Evolutionary conservation across 2,888 invertebrate species (phyloP).

Genomic region (Phlogophora meticulosa): DNA sequence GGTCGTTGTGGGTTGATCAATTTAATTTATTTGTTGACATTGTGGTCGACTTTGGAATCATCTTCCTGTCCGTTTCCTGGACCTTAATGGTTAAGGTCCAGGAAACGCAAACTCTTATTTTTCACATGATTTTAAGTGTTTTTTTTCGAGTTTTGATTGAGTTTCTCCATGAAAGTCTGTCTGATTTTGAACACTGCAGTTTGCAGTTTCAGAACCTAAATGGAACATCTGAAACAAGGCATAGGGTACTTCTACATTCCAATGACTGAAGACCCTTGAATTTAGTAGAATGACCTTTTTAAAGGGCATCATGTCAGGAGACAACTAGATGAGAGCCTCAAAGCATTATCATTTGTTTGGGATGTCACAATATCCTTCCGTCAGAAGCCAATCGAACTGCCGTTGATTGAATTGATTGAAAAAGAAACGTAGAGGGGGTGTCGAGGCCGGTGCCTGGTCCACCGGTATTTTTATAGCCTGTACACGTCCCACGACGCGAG

Average conservation of each 20-base stretch:
- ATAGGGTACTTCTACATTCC: not conserved
- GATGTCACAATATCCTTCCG: constrained; percentile 76
- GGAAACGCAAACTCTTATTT: too few relatives aligned
- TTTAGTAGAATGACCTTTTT: not conserved
- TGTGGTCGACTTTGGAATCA: not conserved
- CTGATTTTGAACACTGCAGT: not conserved
- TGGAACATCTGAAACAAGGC: not conserved
- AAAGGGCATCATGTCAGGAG: not conserved
- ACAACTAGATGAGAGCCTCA: constrained; percentile 8
- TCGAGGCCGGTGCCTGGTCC: constrained; percentile 75
- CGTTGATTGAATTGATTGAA: constrained; percentile 89
- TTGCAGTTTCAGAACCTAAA: not conserved
- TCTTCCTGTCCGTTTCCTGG: not conserved
- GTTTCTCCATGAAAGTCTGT: not conserved
- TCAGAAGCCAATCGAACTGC: constrained; percentile 84
- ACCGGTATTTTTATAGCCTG: constrained; percentile 90
- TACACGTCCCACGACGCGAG: constrained; percentile 88
- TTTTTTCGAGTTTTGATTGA: not conserved
- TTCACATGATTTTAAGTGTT: not conserved
- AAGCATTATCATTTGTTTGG: constrained; percentile 70
- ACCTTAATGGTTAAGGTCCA: too few relatives aligned
- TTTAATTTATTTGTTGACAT: not conserved
- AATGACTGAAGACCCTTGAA: not conserved
- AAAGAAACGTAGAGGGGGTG: constrained; percentile 85
- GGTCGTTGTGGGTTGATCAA: not conserved